These are phyloP conservation scores for Philhelius pedissequus DNA, from an alignment of 2,888 invertebrate genomes.

Conservation along the genomic window DNA sequence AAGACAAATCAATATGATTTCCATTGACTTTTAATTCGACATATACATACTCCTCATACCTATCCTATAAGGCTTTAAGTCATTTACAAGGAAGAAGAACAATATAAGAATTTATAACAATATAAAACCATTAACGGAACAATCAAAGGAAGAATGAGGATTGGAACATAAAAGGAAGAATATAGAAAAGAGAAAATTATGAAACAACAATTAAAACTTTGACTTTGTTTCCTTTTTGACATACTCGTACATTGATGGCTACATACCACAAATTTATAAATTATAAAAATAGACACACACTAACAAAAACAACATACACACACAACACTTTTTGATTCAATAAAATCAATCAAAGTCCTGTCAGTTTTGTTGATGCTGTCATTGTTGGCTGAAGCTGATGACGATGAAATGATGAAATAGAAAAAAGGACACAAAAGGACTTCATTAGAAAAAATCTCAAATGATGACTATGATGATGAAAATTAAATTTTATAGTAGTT, in stretches of 20 bases:
- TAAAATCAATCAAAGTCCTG: conserved; percentile 59
- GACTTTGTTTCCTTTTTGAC: conserved; percentile 33
- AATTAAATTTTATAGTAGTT: conserved; percentile 15
- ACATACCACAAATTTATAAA: background rate
- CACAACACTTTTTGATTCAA: conserved; percentile 46
- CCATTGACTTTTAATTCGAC: background rate
- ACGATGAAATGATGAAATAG: conserved; percentile 17
- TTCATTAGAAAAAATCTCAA: conserved; percentile 51
- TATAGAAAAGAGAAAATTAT: conserved; percentile 7
- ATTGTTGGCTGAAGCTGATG: conserved; percentile 10
- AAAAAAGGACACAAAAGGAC: conserved; percentile 53
- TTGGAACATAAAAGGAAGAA: background rate
- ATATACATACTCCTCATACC: no score
- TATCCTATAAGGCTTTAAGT: background rate
- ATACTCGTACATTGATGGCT: background rate
- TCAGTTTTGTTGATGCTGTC: conserved; percentile 14
- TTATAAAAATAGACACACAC: background rate
- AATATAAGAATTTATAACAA: conserved; percentile 57
- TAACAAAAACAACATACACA: conserved; percentile 2
- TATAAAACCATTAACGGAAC: conserved; percentile 66
- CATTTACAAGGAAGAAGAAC: conserved; percentile 25
- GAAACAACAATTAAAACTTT: conserved; percentile 66
- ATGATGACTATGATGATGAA: conserved; percentile 6
- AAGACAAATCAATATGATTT: background rate
- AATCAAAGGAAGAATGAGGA: conserved; percentile 5